These are phyloP conservation scores for Eurytoma californica DNA, from an alignment of 2,888 invertebrate genomes.

Conservation along the genomic window DNA sequence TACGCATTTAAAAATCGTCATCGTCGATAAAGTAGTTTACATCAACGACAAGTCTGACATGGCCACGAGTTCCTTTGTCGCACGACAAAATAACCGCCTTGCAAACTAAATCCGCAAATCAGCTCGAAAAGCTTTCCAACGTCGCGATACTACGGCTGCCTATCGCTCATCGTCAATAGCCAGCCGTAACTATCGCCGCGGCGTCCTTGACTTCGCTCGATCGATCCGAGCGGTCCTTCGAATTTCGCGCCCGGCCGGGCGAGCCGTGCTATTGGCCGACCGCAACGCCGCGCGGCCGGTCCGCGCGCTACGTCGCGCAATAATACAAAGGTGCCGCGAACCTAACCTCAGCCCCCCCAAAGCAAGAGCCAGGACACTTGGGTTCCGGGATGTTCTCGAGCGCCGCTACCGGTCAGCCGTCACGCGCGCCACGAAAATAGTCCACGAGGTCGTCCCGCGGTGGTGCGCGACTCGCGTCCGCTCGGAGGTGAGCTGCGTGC, in stretches of 20 bases:
- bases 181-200: neutral
- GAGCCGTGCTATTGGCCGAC: constrained; percentile 12
- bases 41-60: too few relatives aligned
- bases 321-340: neutral
- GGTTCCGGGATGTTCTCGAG: constrained; percentile 3
- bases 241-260: neutral
- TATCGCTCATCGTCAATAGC: neutral
- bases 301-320: neutral
- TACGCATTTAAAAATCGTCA: too few relatives aligned
- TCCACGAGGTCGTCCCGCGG: neutral
- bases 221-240: neutral
- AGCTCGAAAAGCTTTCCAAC: too few relatives aligned
- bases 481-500: too few relatives aligned
- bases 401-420: constrained; percentile 49
- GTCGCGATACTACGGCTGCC: too few relatives aligned
- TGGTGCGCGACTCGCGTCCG: too few relatives aligned
- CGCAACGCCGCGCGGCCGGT: neutral
- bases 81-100: too few relatives aligned
- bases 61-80: too few relatives aligned
- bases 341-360: constrained; percentile 23
- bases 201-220: neutral
- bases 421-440: neutral
- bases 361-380: constrained; percentile 2
- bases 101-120: too few relatives aligned
- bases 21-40: too few relatives aligned